These are phyloP conservation scores for Adela reaumurella DNA, from an alignment of 2,888 invertebrate species.

Conservation along the genomic window DNA sequence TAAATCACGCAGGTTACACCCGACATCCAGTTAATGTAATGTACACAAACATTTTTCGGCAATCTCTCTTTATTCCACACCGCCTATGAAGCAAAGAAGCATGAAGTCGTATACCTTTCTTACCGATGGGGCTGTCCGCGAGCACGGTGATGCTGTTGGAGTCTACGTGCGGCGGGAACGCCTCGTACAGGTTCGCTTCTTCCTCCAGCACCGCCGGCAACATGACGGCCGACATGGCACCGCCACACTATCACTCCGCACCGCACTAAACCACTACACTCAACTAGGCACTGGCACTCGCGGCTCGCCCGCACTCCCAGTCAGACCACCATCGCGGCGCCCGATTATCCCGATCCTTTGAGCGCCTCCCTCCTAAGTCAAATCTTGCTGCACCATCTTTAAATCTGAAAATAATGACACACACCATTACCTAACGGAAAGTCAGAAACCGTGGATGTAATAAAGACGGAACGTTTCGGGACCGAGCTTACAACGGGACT, in stretches of 20 bases:
- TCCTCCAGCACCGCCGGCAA: constrained; percentile 71
- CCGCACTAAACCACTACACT: constrained; percentile 15
- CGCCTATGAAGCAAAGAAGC: too few relatives aligned
- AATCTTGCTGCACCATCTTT: constrained; percentile 57
- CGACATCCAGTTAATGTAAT: too few relatives aligned
- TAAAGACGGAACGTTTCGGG: too few relatives aligned
- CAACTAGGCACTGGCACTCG: constrained; percentile 23
- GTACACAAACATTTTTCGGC: too few relatives aligned
- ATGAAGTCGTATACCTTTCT: constrained; percentile 10
- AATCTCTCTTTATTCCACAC: too few relatives aligned
- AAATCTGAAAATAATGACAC: constrained; percentile 37
- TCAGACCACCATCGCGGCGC: constrained; percentile 28
- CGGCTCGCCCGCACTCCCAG: constrained; percentile 34
- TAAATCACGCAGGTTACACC: too few relatives aligned
- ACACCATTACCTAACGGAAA: constrained; percentile 8
- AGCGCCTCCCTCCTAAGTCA: constrained; percentile 40
- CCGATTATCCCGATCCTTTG: background rate
- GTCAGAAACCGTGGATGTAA: too few relatives aligned
- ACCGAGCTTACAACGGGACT: too few relatives aligned
- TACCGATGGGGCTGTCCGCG: constrained; percentile 61
- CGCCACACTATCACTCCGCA: constrained; percentile 27
- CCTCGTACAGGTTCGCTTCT: constrained; percentile 72
- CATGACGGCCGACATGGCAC: constrained; percentile 62
- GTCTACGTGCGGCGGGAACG: constrained; percentile 79
- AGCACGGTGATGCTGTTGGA: constrained; percentile 71